Base-by-base conservation (phyloP, 2,888 invertebrate genomes). In the Tenthredo scrophulariae region DNA sequence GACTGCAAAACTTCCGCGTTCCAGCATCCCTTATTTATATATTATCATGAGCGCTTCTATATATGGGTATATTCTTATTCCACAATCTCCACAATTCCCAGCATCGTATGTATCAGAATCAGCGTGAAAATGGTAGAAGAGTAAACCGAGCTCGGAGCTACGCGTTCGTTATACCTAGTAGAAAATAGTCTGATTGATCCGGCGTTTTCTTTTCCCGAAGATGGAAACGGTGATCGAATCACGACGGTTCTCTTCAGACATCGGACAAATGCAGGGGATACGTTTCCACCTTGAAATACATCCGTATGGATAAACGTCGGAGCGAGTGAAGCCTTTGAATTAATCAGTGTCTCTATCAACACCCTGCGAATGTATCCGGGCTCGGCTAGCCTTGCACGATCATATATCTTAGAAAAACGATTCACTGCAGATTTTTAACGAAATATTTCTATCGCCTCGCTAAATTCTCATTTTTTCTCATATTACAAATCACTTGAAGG, bases 331-430 rank as follows among this genome's bases (percentile, higher is more conserved):
- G 18, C 50, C 50, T 50, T 50, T 77, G 77, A 54, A 77, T 77
- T 77, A 77, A 77, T 77, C 77, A 77, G 77, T 50, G 50, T 54
- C 77, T 77, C 50, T 50, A 77, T 77, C 50, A 50, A 54, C 46
- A 33, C 54, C 54, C 10, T 18, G 67, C 29, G 6, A 67, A 33
- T 67, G 18, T 67, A 67, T 67, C 26, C 54, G 54, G 18, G n/a
- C n/a, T n/a, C 7, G 54, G n/a, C 7, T 54, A n/a, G 54, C 2
- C 18, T 54, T 54, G 54, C 0, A 54, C 54, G 54, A 54, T 54
- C 54, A n/a, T 54, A 54, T 54, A n/a, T 54, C 54, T 54, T 7
- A 0, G n/a, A 54, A n/a, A 54, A 54, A n/a, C 54, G 18, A 54
- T n/a, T 54, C 54, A 7, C 54, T n/a, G 54, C 6, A n/a, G 7